phyloP scores from a whole-genome alignment of 2,113 vertebrate genomes.

The Labeo rohita region DNA sequence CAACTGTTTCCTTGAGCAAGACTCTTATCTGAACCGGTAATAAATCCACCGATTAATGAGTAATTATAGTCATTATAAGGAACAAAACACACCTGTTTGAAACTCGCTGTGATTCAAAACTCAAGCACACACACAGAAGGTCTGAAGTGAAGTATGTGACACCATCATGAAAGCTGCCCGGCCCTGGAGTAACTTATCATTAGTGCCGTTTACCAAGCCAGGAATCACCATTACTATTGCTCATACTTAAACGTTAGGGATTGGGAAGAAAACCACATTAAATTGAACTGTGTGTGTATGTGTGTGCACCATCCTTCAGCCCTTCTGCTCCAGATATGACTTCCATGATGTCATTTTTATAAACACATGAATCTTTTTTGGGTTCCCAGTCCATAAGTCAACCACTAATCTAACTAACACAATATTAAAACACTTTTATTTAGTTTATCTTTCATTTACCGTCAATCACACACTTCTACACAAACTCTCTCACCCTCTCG shows the following conservation, averaged over 20 bases:
- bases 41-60: background rate
- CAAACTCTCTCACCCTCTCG: conserved; percentile 84
- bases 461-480: background rate
- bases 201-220: background rate
- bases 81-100: background rate
- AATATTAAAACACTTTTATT: background rate
- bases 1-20: background rate
- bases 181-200: background rate
- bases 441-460: background rate
- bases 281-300: background rate
- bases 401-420: background rate
- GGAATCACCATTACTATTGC: background rate
- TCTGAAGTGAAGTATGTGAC: background rate
- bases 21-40: background rate
- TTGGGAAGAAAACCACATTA: background rate
- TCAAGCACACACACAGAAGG: background rate
- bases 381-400: background rate
- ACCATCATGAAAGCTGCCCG: background rate
- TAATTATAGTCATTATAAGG: background rate
- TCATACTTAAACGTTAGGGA: background rate
- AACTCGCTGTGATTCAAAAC: background rate
- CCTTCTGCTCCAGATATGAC: background rate
- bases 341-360: background rate
- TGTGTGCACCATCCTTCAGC: background rate
- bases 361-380: background rate